A percentile compares a stretch with the other conserved stretches of the same genome.
phyloP scores from a whole-genome alignment of 2,888 invertebrate species.

The Drosophila recens region DNA sequence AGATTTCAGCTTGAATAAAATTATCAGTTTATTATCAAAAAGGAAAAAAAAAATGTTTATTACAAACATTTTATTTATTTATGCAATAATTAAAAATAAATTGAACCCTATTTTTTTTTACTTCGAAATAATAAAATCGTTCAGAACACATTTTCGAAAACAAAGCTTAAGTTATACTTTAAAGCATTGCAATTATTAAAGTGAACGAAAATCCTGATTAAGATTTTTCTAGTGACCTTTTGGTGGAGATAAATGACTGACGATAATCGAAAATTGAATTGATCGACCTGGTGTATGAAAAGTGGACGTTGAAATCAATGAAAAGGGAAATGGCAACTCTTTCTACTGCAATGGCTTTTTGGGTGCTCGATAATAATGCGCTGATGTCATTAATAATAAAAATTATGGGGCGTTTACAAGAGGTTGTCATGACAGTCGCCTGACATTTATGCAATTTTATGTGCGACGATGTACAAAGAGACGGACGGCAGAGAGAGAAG shows the following conservation, averaged over 20 bases:
- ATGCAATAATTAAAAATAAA: no score
- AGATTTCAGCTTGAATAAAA: no score
- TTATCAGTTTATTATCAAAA: no score
- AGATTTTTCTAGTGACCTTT: background rate
- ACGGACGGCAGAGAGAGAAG: conserved; percentile 26
- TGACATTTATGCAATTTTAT: conserved; percentile 81
- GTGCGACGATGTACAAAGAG: conserved; percentile 45
- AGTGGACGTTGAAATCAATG: background rate
- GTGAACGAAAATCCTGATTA: background rate
- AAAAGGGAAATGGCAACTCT: conserved; percentile 10
- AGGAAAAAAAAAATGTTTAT: no score
- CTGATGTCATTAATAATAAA: conserved; percentile 72
- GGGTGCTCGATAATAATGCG: conserved; percentile 58
- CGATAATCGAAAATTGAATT: background rate
- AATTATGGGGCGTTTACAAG: conserved; percentile 80
- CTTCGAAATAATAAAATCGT: no score
- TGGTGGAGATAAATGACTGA: background rate
- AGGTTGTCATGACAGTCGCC: conserved; percentile 78
- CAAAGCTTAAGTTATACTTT: background rate
- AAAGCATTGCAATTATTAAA: background rate
- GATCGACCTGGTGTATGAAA: background rate
- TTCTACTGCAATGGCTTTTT: conserved; percentile 19
- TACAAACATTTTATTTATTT: no score
- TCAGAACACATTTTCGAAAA: no score
- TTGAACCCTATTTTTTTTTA: no score